Evolutionary conservation across 2,797 vertebrate species (phyloP).

Genomic region (Urosaurus nigricauda): DNA sequence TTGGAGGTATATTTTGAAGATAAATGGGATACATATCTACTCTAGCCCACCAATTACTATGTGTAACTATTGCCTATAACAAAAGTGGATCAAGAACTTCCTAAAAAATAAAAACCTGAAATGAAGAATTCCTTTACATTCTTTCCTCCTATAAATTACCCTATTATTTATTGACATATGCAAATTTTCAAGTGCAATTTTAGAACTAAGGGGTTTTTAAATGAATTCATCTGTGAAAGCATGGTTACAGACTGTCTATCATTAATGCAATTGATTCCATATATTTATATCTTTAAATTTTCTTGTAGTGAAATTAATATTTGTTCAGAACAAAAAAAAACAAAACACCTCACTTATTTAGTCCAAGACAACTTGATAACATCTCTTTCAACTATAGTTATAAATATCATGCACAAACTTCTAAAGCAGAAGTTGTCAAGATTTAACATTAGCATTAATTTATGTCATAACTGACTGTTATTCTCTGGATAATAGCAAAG

Average conservation of each 20-base stretch:
- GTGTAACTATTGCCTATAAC: background rate
- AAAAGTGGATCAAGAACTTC: slow-evolving; percentile 8
- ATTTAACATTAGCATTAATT: slow-evolving; percentile 80
- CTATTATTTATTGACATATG: slow-evolving; percentile 65
- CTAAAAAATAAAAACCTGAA: slow-evolving; percentile 50
- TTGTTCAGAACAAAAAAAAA: slow-evolving; percentile 63
- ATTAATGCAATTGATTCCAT: slow-evolving; percentile 63
- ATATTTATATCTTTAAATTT: slow-evolving; percentile 73
- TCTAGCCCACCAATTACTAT: background rate
- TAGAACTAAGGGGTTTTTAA: slow-evolving; percentile 59
- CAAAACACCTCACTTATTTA: slow-evolving; percentile 63
- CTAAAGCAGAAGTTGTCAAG: slow-evolving; percentile 77
- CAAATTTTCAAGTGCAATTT: slow-evolving; percentile 60
- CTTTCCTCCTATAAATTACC: slow-evolving; percentile 52
- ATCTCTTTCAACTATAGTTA: slow-evolving; percentile 78
- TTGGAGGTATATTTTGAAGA: background rate
- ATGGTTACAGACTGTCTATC: slow-evolving; percentile 57
- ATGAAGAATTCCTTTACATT: slow-evolving; percentile 50
- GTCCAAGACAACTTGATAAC: slow-evolving; percentile 75
- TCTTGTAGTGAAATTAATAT: slow-evolving; percentile 71
- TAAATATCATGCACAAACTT: slow-evolving; percentile 77
- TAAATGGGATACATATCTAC: background rate
- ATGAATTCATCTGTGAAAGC: slow-evolving; percentile 61
- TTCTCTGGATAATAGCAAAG: slow-evolving; percentile 73
- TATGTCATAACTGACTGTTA: slow-evolving; percentile 75